A percentile compares a stretch with the other conserved stretches of the same genome.
Evolutionary conservation across 2,888 invertebrate species (phyloP).

Genomic region (Eristalinus aeneus): DNA sequence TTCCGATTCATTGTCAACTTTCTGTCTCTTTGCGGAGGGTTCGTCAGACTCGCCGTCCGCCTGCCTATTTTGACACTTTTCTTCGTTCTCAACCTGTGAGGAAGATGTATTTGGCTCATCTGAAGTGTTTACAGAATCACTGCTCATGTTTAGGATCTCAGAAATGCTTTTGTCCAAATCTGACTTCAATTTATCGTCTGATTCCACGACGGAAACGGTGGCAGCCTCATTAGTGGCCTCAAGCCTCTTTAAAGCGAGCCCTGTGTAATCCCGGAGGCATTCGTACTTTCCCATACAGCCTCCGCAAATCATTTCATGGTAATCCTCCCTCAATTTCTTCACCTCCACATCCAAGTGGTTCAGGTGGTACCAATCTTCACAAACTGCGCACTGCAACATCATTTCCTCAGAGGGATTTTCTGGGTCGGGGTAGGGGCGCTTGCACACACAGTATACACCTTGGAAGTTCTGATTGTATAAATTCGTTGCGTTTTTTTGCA

Average conservation of each 20-base stretch:
- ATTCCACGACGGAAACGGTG: conserved; percentile 73
- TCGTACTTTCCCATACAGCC: conserved; percentile 88
- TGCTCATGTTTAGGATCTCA: conserved; percentile 76
- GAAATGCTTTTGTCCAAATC: conserved; percentile 77
- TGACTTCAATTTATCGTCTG: conserved; percentile 75
- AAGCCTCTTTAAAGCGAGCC: conserved; percentile 77
- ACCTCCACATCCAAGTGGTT: conserved; percentile 85
- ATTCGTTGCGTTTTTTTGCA: conserved; percentile 86
- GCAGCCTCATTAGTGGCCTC: conserved; percentile 72
- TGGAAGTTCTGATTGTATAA: conserved; percentile 96
- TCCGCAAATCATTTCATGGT: conserved; percentile 92
- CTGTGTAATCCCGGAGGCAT: conserved; percentile 88
- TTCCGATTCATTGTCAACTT: conserved; percentile 58
- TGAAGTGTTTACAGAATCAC: conserved; percentile 46
- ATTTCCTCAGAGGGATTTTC: conserved; percentile 91
- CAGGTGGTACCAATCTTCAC: conserved; percentile 99
- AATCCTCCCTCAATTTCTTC: conserved; percentile 83
- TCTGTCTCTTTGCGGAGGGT: conserved; percentile 74
- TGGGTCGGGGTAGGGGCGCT: conserved; percentile 96
- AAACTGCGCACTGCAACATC: conserved; percentile 97
- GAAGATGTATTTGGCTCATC: background rate
- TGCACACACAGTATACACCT: conserved; percentile 95
- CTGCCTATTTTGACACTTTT: background rate
- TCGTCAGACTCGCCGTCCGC: conserved; percentile 42
- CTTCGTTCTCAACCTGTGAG: background rate